Base-by-base conservation (phyloP, 2,797 vertebrate species). In the Setipinna tenuifilis region DNA sequence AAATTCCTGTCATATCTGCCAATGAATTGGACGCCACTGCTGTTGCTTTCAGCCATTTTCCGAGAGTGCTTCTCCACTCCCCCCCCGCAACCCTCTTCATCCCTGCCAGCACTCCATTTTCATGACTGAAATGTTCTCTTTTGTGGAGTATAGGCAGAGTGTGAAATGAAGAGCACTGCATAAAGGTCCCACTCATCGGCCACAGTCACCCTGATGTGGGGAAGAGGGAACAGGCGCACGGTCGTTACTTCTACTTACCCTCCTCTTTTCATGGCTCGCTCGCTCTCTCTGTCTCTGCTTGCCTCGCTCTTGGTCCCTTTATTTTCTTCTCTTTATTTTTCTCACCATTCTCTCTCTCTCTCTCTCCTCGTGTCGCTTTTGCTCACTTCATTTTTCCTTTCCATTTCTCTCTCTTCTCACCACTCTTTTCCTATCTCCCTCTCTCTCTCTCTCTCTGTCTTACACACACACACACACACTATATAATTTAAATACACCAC, bases 1-100 rank as follows among this genome's bases (percentile, higher is more conserved):
- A 83, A 85, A 85, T 81, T 68, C 62, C 83, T 85, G 84, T 61
- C 0, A 6, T n/a, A 68, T 81, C 83, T 85, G 62, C 81, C 61
- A 50, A 28, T 59, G 50, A 78, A 78, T 78, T 78, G 71, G 71
- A 44, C 71, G 71, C 50, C 21, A 3, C 58, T 7, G 83, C 68
- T 83, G 58, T 25, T 35, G 35, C 35, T 78, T 44, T 44, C 35
- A 78, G 71, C 31, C 31, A 44, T 44, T 44, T 78, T 78, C 31
- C 44, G 71, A 78, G 71, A 44, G 71, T 78, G 71, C 31, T 17
- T 44, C 50, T 54, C 50, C 50, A 54, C 50, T 54, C 50, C 50
- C 2, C 50, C 12, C 50, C 50, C 71, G 14, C 58, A 19, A 17
- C 58, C 58, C 19, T 59, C 58, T 19, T 19, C 35, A 19, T 41